Evolutionary conservation across 2,888 invertebrate genomes (phyloP), one percentile per base, ranked within the genome.

Genomic region (Aproaerema taeniolella): DNA sequence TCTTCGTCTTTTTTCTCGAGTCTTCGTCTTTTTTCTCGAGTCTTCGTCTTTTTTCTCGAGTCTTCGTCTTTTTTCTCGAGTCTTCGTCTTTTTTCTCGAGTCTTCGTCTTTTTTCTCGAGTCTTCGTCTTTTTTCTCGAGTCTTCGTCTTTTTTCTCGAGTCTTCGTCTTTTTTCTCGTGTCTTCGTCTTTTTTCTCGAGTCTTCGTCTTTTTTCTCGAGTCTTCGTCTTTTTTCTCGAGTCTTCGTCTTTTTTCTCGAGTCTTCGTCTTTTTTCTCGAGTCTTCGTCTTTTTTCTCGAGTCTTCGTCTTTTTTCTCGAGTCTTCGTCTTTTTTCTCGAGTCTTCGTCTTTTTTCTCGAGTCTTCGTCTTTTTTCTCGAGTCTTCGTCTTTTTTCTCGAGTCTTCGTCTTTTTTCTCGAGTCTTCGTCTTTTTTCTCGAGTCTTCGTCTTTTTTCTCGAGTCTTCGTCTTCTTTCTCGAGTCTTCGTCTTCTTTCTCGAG

Each of bases 321-420:
- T n/a, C n/a, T 10, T 28, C 38, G 14, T 42, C 38, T 42, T 26
- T n/a, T 26, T 26, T 26, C 26, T 26, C 16, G 31, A 30, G 29
- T 43, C 36, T 40, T 39, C 12, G 12, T 37, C 10, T 10, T 49
- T 39, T n/a, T 16, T 38, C 35, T 43, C 32, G 28, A 8, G 11
- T 30, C 17, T 14, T 31, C 14, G 1, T 36, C 31, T 26, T 35
- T 17, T 10, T 31, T 15, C 38, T 14, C 40, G 13, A 24, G 12
- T 38, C 14, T 33, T 45, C 14, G 24, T 26, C 31, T 31, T 45
- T 29, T 45, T 15, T 34, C 38, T 41, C 41, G 32, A 29, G 25
- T 36, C 42, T 40, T 37, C 31, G 20, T 12, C n/a, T 20, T 43
- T 42, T 8, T 16, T 29, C 33, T 37, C 37, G 20, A 13, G 24